These are phyloP conservation scores for Zapornia atra DNA, from an alignment of 2,113 vertebrate genomes.

Conservation along the genomic window DNA sequence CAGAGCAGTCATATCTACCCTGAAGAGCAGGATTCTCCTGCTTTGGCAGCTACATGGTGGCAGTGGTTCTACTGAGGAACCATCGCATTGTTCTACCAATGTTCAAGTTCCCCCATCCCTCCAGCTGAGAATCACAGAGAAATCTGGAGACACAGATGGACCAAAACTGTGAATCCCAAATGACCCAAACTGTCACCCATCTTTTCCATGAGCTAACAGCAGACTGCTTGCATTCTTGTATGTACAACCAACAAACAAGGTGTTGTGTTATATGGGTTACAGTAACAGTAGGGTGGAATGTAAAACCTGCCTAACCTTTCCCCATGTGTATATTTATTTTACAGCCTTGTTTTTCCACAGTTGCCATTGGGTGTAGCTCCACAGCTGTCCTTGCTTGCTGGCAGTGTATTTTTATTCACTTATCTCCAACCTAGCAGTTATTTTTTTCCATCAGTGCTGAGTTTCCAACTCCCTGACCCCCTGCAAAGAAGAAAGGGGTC, in stretches of 20 bases:
- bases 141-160: neutral
- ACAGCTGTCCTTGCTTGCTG: conserved; percentile 54
- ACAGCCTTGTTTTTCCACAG: conserved; percentile 61
- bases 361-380: neutral
- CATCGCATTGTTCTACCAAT: neutral
- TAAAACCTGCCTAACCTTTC: neutral
- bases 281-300: neutral
- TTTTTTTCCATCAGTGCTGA: conserved; percentile 30
- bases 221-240: neutral
- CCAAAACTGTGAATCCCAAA: neutral
- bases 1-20: neutral
- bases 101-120: neutral
- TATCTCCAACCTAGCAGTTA: conserved; percentile 59
- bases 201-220: neutral
- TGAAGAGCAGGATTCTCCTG: neutral
- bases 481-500: neutral
- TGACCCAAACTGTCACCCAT: neutral
- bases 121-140: neutral
- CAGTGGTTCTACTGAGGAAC: neutral
- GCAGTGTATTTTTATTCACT: conserved; percentile 62
- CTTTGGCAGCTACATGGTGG: neutral
- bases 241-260: neutral
- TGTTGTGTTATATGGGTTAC: neutral
- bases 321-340: neutral
- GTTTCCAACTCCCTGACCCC: conserved; percentile 36